Percentiles rank a stretch among this genome's conserved stretches.
phyloP scores from a whole-genome alignment of 2,113 vertebrate species.

The Indri indri region DNA sequence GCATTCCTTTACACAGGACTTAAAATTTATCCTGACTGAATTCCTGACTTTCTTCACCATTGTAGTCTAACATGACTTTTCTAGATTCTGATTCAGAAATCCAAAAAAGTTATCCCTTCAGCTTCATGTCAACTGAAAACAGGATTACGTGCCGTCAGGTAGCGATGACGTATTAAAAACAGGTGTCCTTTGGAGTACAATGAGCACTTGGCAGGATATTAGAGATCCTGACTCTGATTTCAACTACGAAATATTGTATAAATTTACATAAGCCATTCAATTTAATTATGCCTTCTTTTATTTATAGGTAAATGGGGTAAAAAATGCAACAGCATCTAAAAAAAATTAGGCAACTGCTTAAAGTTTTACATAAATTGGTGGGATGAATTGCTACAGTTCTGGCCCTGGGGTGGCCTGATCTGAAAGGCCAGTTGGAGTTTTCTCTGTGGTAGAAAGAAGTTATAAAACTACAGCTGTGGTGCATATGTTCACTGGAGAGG shows the following conservation, averaged over 20 bases:
- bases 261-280: not conserved
- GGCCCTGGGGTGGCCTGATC: not conserved
- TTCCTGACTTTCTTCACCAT: not conserved
- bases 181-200: not conserved
- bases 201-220: not conserved
- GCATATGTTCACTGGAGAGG: not conserved
- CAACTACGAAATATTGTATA: not conserved
- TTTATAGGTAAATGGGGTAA: not conserved
- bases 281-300: not conserved
- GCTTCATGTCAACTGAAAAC: not conserved
- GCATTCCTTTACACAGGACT: not conserved
- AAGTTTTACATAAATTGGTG: not conserved
- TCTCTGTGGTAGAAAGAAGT: slow-evolving; percentile 6
- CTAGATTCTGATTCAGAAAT: not conserved
- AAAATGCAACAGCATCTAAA: not conserved
- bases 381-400: not conserved
- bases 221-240: not conserved
- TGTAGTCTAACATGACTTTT: not conserved
- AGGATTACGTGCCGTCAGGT: not conserved
- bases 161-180: not conserved
- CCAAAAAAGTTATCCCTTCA: not conserved
- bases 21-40: not conserved
- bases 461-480: not conserved
- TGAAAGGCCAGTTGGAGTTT: slow-evolving; percentile 31
- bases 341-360: not conserved